These are phyloP conservation scores for Porites rus DNA, from an alignment of 92 coral and sea anemone genomes.

Conservation along the genomic window DNA sequence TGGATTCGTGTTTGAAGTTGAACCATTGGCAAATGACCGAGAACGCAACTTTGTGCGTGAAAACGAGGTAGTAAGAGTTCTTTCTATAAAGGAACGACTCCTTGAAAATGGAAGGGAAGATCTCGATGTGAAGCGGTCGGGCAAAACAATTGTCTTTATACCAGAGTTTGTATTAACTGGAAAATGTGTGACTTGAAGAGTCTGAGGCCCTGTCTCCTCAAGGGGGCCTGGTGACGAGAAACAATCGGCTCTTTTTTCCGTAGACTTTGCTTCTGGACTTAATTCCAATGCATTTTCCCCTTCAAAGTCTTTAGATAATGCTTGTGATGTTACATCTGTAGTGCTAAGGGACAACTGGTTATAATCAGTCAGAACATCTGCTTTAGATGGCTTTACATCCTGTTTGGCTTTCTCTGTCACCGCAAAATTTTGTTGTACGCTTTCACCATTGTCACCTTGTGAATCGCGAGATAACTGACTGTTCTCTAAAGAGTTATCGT, in stretches of 20 bases:
- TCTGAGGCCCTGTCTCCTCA: background rate
- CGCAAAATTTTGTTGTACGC: too few relatives aligned
- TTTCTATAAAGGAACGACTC: conserved; percentile 3
- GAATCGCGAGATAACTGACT: background rate
- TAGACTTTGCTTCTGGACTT: background rate
- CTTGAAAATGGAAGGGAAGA: background rate
- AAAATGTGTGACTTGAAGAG: conserved; percentile 49
- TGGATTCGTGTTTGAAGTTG: background rate
- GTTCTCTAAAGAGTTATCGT: background rate
- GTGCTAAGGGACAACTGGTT: background rate
- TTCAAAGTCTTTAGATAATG: background rate
- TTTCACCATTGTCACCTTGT: background rate
- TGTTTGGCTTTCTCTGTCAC: background rate
- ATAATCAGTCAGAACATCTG: background rate
- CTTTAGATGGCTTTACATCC: background rate
- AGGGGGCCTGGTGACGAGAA: too few relatives aligned
- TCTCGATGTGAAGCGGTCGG: background rate
- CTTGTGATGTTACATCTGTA: background rate
- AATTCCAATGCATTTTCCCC: background rate
- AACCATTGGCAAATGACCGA: background rate
- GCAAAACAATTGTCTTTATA: background rate
- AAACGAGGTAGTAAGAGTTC: background rate
- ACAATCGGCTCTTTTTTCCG: background rate
- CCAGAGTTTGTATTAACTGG: conserved; percentile 25
- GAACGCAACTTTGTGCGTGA: background rate